phyloP scores from a whole-genome alignment of 2,797 vertebrate genomes.

The Pelodytes ibericus region DNA sequence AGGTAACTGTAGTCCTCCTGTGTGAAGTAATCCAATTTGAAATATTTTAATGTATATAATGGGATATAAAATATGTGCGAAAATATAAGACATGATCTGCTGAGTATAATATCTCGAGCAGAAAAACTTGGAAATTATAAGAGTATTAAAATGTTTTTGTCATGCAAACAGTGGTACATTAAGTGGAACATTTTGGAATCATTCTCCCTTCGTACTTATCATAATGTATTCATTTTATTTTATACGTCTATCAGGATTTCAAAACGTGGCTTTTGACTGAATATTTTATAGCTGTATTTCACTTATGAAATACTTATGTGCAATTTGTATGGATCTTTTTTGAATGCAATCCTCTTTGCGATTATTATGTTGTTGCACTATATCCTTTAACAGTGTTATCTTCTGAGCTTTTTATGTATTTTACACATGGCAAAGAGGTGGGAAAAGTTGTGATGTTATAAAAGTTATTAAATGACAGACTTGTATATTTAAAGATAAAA shows the following conservation, averaged over 20 bases:
- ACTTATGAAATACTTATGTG: constrained; percentile 37
- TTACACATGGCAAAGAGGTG: neutral
- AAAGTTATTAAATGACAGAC: neutral
- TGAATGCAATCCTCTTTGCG: constrained; percentile 14
- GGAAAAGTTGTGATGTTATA: neutral
- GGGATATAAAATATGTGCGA: constrained; percentile 32
- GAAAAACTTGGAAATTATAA: constrained; percentile 44
- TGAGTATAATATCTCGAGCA: constrained; percentile 36
- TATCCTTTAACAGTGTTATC: neutral
- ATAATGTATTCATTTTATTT: constrained; percentile 43
- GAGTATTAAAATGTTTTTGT: constrained; percentile 52
- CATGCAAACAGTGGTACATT: constrained; percentile 49
- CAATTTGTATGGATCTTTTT: constrained; percentile 29
- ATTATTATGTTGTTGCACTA: constrained; percentile 33
- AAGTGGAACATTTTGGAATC: constrained; percentile 47
- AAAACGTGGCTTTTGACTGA: constrained; percentile 43
- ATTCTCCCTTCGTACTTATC: constrained; percentile 37
- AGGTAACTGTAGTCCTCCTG: constrained; percentile 22
- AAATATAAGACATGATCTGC: constrained; percentile 29
- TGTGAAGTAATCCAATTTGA: constrained; percentile 35
- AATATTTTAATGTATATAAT: constrained; percentile 41
- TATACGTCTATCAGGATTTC: constrained; percentile 36
- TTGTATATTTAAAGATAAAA: neutral
- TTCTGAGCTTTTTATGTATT: constrained; percentile 6
- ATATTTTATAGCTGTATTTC: constrained; percentile 37